Percentiles rank a stretch among this genome's conserved stretches.
These are phyloP conservation scores for Lepidocolaptes lacrymiger DNA, from an alignment of 2,797 vertebrate genomes.

Conservation along the genomic window DNA sequence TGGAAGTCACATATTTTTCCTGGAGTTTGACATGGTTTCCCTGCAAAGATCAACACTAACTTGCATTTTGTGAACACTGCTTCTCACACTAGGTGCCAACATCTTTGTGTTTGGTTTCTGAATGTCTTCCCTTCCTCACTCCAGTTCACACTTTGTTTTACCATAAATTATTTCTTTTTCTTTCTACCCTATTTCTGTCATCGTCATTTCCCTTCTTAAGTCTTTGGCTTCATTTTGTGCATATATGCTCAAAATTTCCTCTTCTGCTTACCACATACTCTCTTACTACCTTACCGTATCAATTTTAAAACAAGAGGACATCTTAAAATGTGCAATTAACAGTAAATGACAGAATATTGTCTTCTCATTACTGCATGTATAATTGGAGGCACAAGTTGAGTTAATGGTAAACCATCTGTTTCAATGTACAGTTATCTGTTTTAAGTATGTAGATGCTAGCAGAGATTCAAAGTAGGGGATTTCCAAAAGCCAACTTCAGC, in stretches of 20 bases:
- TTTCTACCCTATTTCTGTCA: neutral
- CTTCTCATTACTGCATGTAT: neutral
- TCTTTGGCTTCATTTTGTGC: neutral
- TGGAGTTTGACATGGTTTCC: neutral
- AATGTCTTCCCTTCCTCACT: neutral
- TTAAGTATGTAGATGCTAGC: neutral
- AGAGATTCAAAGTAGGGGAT: neutral
- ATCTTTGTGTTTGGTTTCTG: neutral
- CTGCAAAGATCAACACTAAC: neutral
- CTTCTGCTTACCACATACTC: neutral
- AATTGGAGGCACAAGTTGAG: neutral
- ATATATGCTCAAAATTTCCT: neutral
- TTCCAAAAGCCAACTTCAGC: constrained; percentile 10
- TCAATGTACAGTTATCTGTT: neutral
- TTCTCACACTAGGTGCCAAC: neutral
- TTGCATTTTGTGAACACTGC: neutral
- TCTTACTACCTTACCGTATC: neutral
- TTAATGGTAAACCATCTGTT: neutral
- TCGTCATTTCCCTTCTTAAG: neutral
- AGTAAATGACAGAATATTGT: neutral
- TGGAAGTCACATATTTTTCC: neutral
- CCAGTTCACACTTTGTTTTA: neutral
- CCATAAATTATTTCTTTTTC: neutral
- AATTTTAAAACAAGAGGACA: neutral
- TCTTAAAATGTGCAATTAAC: neutral